These are phyloP conservation scores for Heteromurus nitidus DNA, from an alignment of 2,888 invertebrate genomes.

Conservation along the genomic window DNA sequence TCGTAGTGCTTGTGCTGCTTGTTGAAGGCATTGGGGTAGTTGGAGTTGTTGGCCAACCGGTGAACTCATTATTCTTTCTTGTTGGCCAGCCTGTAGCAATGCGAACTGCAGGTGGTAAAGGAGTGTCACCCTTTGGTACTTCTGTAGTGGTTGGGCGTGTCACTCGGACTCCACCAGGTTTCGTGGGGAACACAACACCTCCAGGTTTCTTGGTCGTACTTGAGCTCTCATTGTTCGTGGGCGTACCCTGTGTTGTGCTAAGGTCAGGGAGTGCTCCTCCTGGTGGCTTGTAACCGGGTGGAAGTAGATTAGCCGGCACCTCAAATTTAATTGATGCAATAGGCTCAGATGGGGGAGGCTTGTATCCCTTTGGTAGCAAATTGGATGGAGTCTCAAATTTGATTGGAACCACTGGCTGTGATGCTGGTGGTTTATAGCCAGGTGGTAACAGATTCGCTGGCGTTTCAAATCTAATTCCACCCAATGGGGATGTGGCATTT, in stretches of 20 bases:
- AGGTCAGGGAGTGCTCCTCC: constrained; percentile 35
- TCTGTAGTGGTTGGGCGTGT: constrained; percentile 80
- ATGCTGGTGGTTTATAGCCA: constrained; percentile 58
- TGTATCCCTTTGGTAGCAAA: constrained; percentile 47
- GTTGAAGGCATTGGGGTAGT: constrained; percentile 82
- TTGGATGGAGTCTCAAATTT: constrained; percentile 39
- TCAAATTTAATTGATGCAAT: constrained; percentile 55
- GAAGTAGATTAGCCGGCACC: constrained; percentile 35
- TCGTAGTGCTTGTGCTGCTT: constrained; percentile 79
- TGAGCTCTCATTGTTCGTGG: background rate
- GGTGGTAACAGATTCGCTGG: constrained; percentile 60
- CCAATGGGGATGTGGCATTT: constrained; percentile 77
- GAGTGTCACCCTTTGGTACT: constrained; percentile 77
- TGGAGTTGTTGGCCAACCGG: constrained; percentile 89
- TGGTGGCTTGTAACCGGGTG: constrained; percentile 42
- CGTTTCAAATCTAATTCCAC: constrained; percentile 59
- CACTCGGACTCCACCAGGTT: constrained; percentile 83
- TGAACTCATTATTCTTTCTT: constrained; percentile 91
- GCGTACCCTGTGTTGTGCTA: constrained; percentile 76
- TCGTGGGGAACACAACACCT: constrained; percentile 84
- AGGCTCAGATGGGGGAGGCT: constrained; percentile 25
- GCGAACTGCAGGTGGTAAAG: constrained; percentile 79
- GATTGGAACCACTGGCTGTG: constrained; percentile 35
- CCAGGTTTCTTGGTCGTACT: constrained; percentile 71
- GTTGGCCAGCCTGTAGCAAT: constrained; percentile 91